These are phyloP conservation scores for Epinotia bilunana DNA, from an alignment of 2,888 invertebrate genomes.

Conservation along the genomic window DNA sequence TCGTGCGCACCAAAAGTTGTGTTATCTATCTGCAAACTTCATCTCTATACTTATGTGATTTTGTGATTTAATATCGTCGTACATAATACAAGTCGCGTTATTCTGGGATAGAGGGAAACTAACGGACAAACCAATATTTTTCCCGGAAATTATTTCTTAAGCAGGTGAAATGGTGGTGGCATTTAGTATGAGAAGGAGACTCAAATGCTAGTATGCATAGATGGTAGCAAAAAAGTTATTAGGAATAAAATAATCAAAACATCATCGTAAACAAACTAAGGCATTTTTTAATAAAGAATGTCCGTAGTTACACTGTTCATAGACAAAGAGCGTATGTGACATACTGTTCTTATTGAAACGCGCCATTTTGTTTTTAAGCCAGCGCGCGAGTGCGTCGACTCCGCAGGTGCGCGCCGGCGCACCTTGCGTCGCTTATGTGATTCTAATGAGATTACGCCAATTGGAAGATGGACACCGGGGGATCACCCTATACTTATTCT, in stretches of 20 bases:
- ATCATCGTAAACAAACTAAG: conserved; percentile 14
- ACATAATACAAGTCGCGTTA: too few relatives aligned
- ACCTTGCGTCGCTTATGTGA: conserved; percentile 49
- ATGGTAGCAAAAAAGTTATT: background rate
- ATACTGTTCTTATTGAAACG: background rate
- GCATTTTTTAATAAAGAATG: conserved; percentile 1
- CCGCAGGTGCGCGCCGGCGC: conserved; percentile 42
- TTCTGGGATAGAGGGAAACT: too few relatives aligned
- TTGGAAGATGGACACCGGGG: conserved; percentile 29
- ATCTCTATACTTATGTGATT: too few relatives aligned
- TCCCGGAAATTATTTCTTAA: too few relatives aligned
- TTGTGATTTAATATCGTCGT: too few relatives aligned
- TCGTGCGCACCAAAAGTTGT: too few relatives aligned
- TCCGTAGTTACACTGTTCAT: background rate
- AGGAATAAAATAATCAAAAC: conserved; percentile 16
- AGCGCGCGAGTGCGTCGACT: conserved; percentile 38
- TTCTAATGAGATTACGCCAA: conserved; percentile 47
- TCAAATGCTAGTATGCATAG: background rate
- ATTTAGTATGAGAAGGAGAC: too few relatives aligned
- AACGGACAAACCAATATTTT: too few relatives aligned
- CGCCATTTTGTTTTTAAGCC: background rate
- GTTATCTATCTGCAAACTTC: too few relatives aligned
- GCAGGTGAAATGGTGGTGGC: too few relatives aligned
- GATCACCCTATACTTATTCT: conserved; percentile 17
- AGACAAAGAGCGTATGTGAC: conserved; percentile 5